A percentile compares a stretch with the other conserved stretches of the same genome.
phyloP scores from a whole-genome alignment of 2,797 vertebrate species.

The Enteromius anoplus region DNA sequence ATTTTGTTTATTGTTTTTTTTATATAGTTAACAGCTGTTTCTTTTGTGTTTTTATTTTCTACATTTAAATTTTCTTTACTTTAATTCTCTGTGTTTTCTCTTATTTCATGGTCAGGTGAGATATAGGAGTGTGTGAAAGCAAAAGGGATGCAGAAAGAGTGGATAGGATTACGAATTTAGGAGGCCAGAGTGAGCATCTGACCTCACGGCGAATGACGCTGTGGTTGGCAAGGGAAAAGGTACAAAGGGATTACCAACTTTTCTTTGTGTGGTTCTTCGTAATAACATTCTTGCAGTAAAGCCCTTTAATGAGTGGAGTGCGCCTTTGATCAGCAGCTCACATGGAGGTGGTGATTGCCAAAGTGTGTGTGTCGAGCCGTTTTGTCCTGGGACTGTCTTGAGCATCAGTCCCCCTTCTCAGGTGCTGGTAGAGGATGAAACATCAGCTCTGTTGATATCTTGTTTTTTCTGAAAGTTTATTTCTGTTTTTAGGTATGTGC shows the following conservation, averaged over 20 bases:
- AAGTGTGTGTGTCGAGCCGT: slow-evolving; percentile 9
- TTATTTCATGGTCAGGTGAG: slow-evolving; percentile 24
- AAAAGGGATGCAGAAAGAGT: slow-evolving; percentile 5
- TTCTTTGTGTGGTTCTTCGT: slow-evolving; percentile 46
- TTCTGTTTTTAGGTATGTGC: background rate
- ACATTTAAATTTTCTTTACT: background rate
- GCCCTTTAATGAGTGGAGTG: slow-evolving; percentile 55
- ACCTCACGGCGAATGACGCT: slow-evolving; percentile 19
- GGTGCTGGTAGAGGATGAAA: slow-evolving; percentile 14
- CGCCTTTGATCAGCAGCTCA: slow-evolving; percentile 60
- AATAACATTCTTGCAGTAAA: slow-evolving; percentile 63
- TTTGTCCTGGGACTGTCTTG: background rate
- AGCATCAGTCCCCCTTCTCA: background rate
- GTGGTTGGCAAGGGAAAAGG: slow-evolving; percentile 28
- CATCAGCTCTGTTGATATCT: slow-evolving; percentile 5
- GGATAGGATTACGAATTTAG: slow-evolving; percentile 61
- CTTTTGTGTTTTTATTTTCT: background rate
- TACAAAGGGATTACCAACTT: slow-evolving; percentile 63
- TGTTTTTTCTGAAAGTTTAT: background rate
- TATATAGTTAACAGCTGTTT: background rate
- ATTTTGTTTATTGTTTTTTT: background rate
- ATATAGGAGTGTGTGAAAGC: background rate
- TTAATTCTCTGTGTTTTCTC: background rate
- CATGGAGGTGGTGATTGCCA: slow-evolving; percentile 45
- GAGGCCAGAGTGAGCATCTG: slow-evolving; percentile 44